A percentile compares a stretch with the other conserved stretches of the same genome.
Conservation (phyloP, 2,797 vertebrate species). For the Manis javanica region DNA sequence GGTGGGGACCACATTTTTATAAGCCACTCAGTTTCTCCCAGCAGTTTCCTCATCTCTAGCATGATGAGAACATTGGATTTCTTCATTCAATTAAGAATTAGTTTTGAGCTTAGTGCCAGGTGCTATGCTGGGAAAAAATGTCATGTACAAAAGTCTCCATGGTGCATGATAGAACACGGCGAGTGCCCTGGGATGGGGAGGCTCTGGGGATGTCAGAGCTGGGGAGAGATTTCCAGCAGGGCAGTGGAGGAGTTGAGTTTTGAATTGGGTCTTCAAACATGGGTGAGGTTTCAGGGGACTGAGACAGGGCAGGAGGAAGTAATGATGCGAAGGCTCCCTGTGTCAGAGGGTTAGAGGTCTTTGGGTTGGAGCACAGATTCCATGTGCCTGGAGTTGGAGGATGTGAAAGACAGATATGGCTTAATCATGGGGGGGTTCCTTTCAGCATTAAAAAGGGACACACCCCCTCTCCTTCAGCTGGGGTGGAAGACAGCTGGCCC, state of each 20-base stretch:
- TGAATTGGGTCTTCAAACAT: not conserved
- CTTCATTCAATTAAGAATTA: not conserved
- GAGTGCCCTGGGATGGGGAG: rapidly evolving
- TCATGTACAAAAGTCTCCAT: not conserved
- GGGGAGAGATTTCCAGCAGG: not conserved
- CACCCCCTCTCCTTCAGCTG: not conserved
- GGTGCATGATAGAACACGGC: rapidly evolving
- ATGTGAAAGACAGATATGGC: not conserved
- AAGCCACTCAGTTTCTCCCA: not conserved
- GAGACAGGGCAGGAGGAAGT: not conserved
- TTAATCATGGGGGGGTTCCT: not conserved
- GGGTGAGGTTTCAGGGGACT: not conserved
- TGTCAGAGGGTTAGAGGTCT: not conserved
- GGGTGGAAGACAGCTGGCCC: not conserved
- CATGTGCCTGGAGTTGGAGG: not conserved
- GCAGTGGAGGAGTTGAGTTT: not conserved
- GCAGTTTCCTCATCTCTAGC: not conserved
- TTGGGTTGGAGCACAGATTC: not conserved
- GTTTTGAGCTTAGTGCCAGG: not conserved
- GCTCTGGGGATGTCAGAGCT: not conserved
- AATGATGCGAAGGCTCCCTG: not conserved
- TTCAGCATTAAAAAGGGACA: not conserved
- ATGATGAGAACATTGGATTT: not conserved
- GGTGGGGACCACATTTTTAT: not conserved
- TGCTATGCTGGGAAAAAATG: not conserved